Percentiles rank a stretch among this genome's conserved stretches.
These are phyloP conservation scores for Saccostrea glomerata DNA, from an alignment of 1,140 invertebrate genomes.

Conservation along the genomic window DNA sequence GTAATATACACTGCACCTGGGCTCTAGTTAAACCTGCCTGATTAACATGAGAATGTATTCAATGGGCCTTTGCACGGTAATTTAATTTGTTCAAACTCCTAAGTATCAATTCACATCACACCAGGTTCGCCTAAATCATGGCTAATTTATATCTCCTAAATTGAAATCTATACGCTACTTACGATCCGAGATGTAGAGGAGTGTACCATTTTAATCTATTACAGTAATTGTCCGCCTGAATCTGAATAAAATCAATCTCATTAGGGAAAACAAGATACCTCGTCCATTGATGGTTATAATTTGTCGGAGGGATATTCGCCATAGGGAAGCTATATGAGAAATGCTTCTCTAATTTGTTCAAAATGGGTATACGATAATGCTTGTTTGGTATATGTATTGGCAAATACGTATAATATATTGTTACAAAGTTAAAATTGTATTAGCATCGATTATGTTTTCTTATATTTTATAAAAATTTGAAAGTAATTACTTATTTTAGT, in stretches of 20 bases:
- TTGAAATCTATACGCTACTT: constrained; percentile 34
- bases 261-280: constrained; percentile 23
- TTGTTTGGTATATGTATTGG: neutral
- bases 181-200: neutral
- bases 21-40: neutral
- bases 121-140: constrained; percentile 20
- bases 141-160: constrained; percentile 33
- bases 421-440: too few relatives aligned
- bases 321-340: constrained; percentile 22
- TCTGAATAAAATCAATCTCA: constrained; percentile 34
- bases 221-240: constrained; percentile 29
- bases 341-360: neutral
- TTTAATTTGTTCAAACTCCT: constrained; percentile 32
- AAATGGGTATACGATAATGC: neutral
- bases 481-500: too few relatives aligned
- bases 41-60: constrained; percentile 25
- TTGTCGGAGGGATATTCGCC: neutral
- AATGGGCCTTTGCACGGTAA: constrained; percentile 22
- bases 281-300: neutral
- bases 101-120: constrained; percentile 38
- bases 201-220: constrained; percentile 35
- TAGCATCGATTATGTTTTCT: too few relatives aligned
- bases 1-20: constrained; percentile 15
- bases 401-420: too few relatives aligned
- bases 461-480: too few relatives aligned